phyloP scores from a whole-genome alignment of 2,888 invertebrate genomes.

The Microctonus hyperodae region DNA sequence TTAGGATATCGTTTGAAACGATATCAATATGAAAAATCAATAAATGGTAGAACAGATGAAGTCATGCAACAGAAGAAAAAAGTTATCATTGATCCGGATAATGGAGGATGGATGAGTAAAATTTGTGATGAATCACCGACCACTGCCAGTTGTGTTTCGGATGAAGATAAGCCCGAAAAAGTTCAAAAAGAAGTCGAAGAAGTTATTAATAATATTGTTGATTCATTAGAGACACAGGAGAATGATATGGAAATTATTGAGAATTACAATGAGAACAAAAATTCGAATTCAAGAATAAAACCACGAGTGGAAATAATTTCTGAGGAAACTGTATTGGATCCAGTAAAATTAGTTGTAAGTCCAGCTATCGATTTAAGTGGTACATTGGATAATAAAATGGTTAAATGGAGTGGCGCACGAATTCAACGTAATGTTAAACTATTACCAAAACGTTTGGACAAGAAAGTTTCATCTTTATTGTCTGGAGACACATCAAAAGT shows the following conservation, averaged over 20 bases:
- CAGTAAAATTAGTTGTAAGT: conserved; percentile 47
- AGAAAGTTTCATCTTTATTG: conserved; percentile 28
- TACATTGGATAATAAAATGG: conserved; percentile 31
- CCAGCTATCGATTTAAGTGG: conserved; percentile 30
- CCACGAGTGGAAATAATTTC: conserved; percentile 51
- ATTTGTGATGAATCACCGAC: conserved; percentile 12
- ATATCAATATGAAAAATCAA: conserved; percentile 55
- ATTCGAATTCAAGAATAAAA: background rate
- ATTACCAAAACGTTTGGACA: conserved; percentile 55
- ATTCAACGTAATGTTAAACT: conserved; percentile 59
- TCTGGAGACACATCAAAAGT: background rate
- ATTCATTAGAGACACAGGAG: conserved; percentile 27
- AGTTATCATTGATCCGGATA: conserved; percentile 55
- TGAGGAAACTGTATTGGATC: conserved; percentile 53
- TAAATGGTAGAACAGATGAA: conserved; percentile 39
- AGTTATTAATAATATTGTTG: conserved; percentile 35
- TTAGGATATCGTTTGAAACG: conserved; percentile 68
- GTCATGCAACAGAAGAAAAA: conserved; percentile 45
- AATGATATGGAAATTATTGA: background rate
- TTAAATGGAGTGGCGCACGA: conserved; percentile 53
- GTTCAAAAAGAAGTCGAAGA: conserved; percentile 28
- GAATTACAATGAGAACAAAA: conserved; percentile 16
- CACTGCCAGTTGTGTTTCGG: background rate
- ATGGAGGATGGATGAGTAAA: conserved; percentile 51
- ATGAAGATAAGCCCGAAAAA: conserved; percentile 26